Percentiles rank a stretch among this genome's conserved stretches.
phyloP scores from a whole-genome alignment of 2,113 vertebrate species.

The Channa argus region DNA sequence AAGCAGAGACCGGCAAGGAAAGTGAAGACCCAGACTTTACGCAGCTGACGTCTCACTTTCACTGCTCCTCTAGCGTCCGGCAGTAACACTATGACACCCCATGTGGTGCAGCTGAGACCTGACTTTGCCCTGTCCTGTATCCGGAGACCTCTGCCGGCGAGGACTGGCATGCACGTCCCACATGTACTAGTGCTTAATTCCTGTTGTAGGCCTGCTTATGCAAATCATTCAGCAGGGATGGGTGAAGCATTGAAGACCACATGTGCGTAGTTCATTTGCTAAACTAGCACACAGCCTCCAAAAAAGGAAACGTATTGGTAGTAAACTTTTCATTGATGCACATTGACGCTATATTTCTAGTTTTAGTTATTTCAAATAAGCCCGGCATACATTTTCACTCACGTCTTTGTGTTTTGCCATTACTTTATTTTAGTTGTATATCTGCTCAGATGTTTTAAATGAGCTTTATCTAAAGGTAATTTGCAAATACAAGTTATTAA shows the following conservation, averaged over 20 bases:
- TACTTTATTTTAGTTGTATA: no score
- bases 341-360: no score
- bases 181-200: conserved; percentile 1
- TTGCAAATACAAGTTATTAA: no score
- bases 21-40: neutral
- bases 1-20: neutral
- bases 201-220: neutral
- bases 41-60: conserved; percentile 44
- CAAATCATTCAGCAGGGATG: conserved; percentile 1
- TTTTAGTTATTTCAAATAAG: no score
- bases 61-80: conserved; percentile 18
- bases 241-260: neutral
- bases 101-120: conserved; percentile 41
- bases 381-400: no score
- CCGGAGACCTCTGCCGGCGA: conserved; percentile 71
- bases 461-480: no score
- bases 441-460: no score
- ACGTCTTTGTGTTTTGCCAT: no score
- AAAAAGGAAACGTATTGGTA: no score
- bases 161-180: neutral
- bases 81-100: conserved; percentile 58
- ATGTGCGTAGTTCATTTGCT: neutral
- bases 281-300: no score
- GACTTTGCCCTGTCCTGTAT: conserved; percentile 49
- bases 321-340: no score